Base-by-base conservation (phyloP, 1,140 invertebrate genomes). In the Zaprionus ornatus region DNA sequence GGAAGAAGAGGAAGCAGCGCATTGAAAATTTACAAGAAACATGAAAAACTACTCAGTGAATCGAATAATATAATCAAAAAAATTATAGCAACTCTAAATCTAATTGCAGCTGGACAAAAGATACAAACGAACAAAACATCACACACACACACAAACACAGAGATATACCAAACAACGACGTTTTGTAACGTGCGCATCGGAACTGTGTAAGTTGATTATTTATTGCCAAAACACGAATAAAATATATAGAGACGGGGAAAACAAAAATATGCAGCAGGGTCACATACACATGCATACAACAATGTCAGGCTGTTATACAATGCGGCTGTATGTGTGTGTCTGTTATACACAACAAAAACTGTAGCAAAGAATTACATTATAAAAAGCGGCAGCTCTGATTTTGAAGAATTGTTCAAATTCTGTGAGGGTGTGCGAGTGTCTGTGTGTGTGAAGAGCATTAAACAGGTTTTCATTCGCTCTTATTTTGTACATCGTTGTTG, bases 401-500 rank as follows among this genome's bases (percentile, higher is more conserved):
- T 79, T 68, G 68, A 72, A 79, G 77, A 79, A 79, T 50, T 63
- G 40, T 74, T 48, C 23, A 55, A 67, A 42, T 15, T 45, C 27
- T 52, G 52, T 32, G 65, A 42, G 17, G 32, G 15, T 42, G 21
- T 55, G 17, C 17, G 25, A 52, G 23, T 42, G 29, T 29, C 19
- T 62, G 15, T 62, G 56, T 12, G 59, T 64, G 57, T 64, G 60
- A 52, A 61, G 48, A 57, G 62, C 37, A 60, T 60, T 57, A 77
- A 79, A 79, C 77, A 73, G 74, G 77, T 79, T 79, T 73, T 66
- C 67, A 76, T 76, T 71, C 74, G 69, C 74, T 76, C 61, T 72
- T 72, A 71, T 71, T 75, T 64, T 27, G 37, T 42, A 60, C 37
- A 9, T 61, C 60, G 65, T 72, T 56, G 56, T 59, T 59, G n/a